Conservation (phyloP, 2,113 vertebrate genomes). For the Pseudorasbora parva region DNA sequence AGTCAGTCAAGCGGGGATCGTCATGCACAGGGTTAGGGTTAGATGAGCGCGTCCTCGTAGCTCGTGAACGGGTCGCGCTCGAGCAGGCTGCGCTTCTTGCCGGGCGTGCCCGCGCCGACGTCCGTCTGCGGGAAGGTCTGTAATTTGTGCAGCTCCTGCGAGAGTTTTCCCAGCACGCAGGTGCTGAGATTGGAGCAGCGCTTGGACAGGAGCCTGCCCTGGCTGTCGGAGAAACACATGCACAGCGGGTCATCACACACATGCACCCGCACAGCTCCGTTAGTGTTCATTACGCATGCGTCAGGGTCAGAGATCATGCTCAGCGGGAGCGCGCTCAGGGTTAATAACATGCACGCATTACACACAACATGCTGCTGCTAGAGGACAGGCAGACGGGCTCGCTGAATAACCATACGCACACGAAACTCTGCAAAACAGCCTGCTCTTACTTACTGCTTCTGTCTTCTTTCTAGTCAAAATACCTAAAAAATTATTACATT, state of each 20-base stretch:
- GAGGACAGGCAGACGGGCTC: too few species aligned
- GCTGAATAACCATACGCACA: too few species aligned
- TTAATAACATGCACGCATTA: slow-evolving; percentile 25
- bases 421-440: too few species aligned
- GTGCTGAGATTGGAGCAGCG: slow-evolving; percentile 93
- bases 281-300: not conserved
- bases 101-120: slow-evolving; percentile 87
- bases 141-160: slow-evolving; percentile 90
- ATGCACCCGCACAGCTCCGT: slow-evolving; percentile 9
- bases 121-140: slow-evolving; percentile 88
- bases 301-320: not conserved
- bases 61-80: slow-evolving; percentile 79
- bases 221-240: slow-evolving; percentile 81
- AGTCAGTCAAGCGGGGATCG: slow-evolving; percentile 72
- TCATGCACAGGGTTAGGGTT: slow-evolving; percentile 76
- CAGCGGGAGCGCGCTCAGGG: too few species aligned
- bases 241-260: slow-evolving; percentile 41
- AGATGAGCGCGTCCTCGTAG: slow-evolving; percentile 80
- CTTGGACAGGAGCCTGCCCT: slow-evolving; percentile 87
- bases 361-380: too few species aligned
- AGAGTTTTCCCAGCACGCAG: slow-evolving; percentile 87
- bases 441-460: too few species aligned
- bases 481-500: too few species aligned
- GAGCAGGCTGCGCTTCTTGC: slow-evolving; percentile 85
- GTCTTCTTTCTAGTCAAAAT: too few species aligned